Evolutionary conservation across 2,888 invertebrate species (phyloP).

Genomic region (Muschampia plurimacula): DNA sequence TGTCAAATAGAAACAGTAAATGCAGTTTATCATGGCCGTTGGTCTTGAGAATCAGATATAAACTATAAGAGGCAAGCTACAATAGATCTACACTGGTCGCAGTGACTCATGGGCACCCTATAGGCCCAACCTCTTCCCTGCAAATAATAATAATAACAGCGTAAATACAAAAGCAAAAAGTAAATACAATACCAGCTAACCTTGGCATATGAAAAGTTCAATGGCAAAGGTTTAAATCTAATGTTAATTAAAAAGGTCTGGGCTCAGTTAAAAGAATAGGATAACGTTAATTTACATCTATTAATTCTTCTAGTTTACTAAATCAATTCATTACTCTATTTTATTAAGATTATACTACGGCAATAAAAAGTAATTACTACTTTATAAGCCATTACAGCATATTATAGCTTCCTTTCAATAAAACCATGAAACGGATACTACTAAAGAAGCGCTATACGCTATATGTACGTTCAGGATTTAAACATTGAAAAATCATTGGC

Average conservation of each 20-base stretch:
- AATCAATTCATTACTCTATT: constrained; percentile 12
- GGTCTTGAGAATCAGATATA: too few relatives aligned
- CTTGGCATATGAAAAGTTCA: constrained; percentile 3
- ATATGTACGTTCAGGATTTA: neutral
- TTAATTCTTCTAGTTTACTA: neutral
- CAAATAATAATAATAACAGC: too few relatives aligned
- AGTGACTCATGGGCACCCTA: too few relatives aligned
- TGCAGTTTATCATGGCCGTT: too few relatives aligned
- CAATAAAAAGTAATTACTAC: constrained; percentile 40
- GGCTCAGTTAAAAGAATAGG: neutral
- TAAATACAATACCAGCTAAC: neutral
- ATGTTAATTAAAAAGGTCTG: neutral
- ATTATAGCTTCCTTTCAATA: constrained; percentile 41
- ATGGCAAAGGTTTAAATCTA: neutral
- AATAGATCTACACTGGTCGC: too few relatives aligned
- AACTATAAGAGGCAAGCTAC: too few relatives aligned
- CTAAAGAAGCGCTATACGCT: neutral
- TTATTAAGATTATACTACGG: constrained; percentile 28
- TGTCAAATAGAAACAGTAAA: neutral
- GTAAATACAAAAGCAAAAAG: too few relatives aligned
- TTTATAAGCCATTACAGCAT: constrained; percentile 31
- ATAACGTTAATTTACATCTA: neutral
- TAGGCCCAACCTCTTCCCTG: too few relatives aligned
- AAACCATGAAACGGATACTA: constrained; percentile 28
- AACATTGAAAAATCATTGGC: neutral